Conservation (phyloP, 2,113 vertebrate species). For the Haplochromis vanheusdeni region DNA sequence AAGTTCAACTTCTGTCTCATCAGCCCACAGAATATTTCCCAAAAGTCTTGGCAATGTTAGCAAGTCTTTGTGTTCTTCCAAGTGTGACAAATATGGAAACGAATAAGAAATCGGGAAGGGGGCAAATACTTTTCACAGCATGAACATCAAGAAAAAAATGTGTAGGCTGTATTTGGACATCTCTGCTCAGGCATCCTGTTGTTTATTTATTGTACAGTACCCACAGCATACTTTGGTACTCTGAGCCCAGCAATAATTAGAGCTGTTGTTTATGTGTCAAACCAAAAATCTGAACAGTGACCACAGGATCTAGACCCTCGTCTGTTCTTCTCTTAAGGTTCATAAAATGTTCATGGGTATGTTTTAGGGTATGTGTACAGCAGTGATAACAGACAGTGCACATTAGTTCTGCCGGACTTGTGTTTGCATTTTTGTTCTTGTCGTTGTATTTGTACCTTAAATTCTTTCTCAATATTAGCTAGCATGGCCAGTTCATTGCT, state of each 20-base stretch:
- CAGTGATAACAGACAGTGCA: background rate
- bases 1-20: background rate
- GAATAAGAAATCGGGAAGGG: background rate
- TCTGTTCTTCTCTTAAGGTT: background rate
- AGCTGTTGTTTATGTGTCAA: background rate
- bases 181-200: background rate
- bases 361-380: background rate
- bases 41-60: background rate
- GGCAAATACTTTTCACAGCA: background rate
- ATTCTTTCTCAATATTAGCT: constrained; percentile 97
- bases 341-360: constrained; percentile 15
- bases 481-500: constrained; percentile 93
- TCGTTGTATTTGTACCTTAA: constrained; percentile 78
- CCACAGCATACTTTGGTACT: background rate
- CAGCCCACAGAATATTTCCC: background rate
- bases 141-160: background rate
- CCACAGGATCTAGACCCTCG: background rate
- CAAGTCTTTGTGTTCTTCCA: background rate
- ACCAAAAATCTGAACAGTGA: background rate
- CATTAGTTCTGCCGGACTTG: background rate
- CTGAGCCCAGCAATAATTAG: background rate
- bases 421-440: background rate
- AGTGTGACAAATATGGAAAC: background rate
- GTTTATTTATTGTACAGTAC: background rate
- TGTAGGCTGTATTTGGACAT: background rate